Conservation (phyloP, 2,797 vertebrate species). For the Apogon hyalosoma region DNA sequence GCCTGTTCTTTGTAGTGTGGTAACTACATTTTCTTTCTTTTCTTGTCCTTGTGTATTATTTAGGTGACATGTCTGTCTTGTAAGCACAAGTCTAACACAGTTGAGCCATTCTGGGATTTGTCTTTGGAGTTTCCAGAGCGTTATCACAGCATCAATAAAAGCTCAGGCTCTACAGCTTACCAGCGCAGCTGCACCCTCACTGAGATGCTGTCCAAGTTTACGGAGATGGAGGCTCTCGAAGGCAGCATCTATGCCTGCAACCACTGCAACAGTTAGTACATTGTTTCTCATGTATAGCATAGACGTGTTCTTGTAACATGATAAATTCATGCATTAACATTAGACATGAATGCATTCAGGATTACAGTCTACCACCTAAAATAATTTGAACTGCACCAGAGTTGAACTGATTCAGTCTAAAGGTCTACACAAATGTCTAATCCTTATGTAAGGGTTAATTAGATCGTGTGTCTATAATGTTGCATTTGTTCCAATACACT, state of each 20-base stretch:
- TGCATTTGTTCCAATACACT: neutral
- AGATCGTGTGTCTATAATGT: too few species aligned
- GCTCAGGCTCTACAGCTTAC: slow-evolving; percentile 84
- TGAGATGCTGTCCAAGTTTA: slow-evolving; percentile 99
- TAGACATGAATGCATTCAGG: neutral
- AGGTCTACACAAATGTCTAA: too few species aligned
- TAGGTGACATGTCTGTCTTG: slow-evolving; percentile 98
- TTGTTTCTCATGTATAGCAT: neutral
- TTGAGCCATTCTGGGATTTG: slow-evolving; percentile 99
- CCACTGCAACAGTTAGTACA: slow-evolving; percentile 95
- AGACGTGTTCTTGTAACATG: neutral
- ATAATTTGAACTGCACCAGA: neutral
- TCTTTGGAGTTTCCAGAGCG: slow-evolving; percentile 98
- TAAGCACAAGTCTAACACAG: slow-evolving; percentile 98
- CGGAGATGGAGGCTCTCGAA: slow-evolving; percentile 96
- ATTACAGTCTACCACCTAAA: neutral
- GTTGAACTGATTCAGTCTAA: neutral
- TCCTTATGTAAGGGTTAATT: too few species aligned
- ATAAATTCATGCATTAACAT: neutral
- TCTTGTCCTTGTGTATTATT: slow-evolving; percentile 11
- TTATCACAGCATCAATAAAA: slow-evolving; percentile 92
- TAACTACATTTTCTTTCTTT: neutral
- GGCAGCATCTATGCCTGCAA: slow-evolving; percentile 98
- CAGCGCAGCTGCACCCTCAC: slow-evolving; percentile 95
- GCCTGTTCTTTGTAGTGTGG: too few species aligned